These are phyloP conservation scores for Trachemys scripta DNA, from an alignment of 2,113 vertebrate species.

Conservation along the genomic window DNA sequence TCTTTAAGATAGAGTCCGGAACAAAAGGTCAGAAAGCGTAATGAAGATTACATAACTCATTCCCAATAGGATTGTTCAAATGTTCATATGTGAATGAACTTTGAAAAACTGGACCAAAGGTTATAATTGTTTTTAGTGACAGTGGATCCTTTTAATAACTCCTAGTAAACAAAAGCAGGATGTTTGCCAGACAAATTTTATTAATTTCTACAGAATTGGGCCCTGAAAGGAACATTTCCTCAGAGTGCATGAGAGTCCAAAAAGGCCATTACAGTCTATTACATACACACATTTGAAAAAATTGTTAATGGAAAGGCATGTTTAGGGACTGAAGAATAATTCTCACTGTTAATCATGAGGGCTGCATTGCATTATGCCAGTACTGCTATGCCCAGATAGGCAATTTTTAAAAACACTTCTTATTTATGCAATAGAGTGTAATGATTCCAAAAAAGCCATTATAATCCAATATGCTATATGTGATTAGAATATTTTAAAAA, in stretches of 20 bases:
- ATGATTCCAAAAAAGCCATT: neutral
- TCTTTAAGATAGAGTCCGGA: neutral
- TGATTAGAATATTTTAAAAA: neutral
- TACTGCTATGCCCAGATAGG: neutral
- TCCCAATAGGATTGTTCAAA: slow-evolving; percentile 21
- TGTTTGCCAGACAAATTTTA: slow-evolving; percentile 32
- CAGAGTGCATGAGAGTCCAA: neutral
- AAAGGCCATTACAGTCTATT: slow-evolving; percentile 1
- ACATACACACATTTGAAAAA: neutral
- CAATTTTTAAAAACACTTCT: neutral
- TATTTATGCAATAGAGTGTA: neutral
- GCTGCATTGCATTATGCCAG: neutral
- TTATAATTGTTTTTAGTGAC: slow-evolving; percentile 49
- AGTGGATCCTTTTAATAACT: slow-evolving; percentile 46
- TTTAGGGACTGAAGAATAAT: slow-evolving; percentile 7
- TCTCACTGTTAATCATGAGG: neutral
- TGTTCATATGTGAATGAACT: slow-evolving; percentile 34
- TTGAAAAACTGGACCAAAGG: slow-evolving; percentile 34
- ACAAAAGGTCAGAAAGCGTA: slow-evolving; percentile 41
- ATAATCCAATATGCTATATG: neutral
- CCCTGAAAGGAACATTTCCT: neutral
- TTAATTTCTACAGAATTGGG: slow-evolving; percentile 45
- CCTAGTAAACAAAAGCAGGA: slow-evolving; percentile 55
- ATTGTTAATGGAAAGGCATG: neutral
- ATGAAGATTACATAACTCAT: slow-evolving; percentile 32